Evolutionary conservation across 2,888 invertebrate genomes (phyloP).

Genomic region (Disparrhopalites patrizii): DNA sequence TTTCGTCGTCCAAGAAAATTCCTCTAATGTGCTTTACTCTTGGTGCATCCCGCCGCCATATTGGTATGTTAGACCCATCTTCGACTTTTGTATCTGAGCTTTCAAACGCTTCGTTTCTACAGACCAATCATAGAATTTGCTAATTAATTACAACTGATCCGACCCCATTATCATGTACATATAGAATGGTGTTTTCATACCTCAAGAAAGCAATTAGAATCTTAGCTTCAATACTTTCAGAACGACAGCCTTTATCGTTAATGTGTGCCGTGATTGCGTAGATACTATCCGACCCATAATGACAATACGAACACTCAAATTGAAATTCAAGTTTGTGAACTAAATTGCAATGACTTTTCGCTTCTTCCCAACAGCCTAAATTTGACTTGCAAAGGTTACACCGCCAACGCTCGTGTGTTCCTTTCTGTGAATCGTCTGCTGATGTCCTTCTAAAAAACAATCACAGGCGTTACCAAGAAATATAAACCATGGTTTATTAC

Average conservation of each 20-base stretch:
- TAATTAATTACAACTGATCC: too few relatives aligned
- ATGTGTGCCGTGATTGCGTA: conserved; percentile 30
- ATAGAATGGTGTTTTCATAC: conserved; percentile 46
- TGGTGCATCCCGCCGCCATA: conserved; percentile 61
- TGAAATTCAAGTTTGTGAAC: conserved; percentile 64
- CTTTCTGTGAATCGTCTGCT: conserved; percentile 29
- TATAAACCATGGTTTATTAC: neutral
- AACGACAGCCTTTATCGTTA: conserved; percentile 7
- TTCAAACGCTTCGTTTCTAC: conserved; percentile 49
- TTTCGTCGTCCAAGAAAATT: conserved; percentile 54
- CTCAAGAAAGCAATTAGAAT: conserved; percentile 56
- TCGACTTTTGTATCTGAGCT: conserved; percentile 30
- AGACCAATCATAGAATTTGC: neutral
- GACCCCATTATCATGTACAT: neutral
- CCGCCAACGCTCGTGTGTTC: conserved; percentile 58
- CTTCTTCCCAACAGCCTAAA: conserved; percentile 60
- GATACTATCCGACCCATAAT: conserved; percentile 51
- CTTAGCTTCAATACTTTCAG: conserved; percentile 51
- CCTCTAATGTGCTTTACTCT: conserved; percentile 60
- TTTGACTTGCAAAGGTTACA: conserved; percentile 66
- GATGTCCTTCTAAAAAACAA: conserved; percentile 34
- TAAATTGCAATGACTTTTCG: conserved; percentile 59
- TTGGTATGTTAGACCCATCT: conserved; percentile 50
- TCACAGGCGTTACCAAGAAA: neutral
- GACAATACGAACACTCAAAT: conserved; percentile 67